Evolutionary conservation across 2,888 invertebrate species (phyloP), one percentile per base, ranked within the genome.

Genomic region (Tetragonisca angustula): DNA sequence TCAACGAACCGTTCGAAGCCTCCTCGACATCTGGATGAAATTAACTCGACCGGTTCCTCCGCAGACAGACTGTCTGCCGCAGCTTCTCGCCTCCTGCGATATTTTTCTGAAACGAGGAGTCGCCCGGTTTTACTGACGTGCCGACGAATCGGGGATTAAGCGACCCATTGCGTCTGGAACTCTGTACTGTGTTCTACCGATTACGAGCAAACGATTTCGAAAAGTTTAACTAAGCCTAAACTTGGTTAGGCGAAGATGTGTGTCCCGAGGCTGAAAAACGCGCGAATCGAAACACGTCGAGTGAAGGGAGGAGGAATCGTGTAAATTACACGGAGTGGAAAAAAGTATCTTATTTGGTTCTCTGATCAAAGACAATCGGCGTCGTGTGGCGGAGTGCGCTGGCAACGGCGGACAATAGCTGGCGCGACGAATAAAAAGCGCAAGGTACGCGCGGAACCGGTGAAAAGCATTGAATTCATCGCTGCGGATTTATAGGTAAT

Each of bases 401-500:
- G 15, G 71, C 74, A 52, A 67, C 61, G 82, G 76, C 56, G 85
- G 69, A 85, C 88, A 88, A 88, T 88, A 68, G 79, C n/a, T 64
- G 49, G 43, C 43, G 72, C 56, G 75, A 27, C 19, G 65, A n/a
- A 68, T 65, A 77, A 76, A 84, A 81, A 74, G 79, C 56, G 52
- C 9, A 43, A 62, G 19, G 54, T 56, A 32, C 70, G 74, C 21
- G 65, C 43, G 43, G 64, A 59, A 32, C 24, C 59, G 76, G 56
- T 56, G 67, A 77, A 79, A 82, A 79, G 84, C 84, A 54, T 86
- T 61, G 87, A 88, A 87, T 76, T 76, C 87, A 78, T 81, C 76
- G 78, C 84, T 85, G 87, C 88, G 92, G 92, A 92, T 93, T 92
- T 92, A 93, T 92, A 92, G 92, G 91, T 93, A 93, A 93, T 94